A percentile compares a stretch with the other conserved stretches of the same genome.
phyloP scores from a whole-genome alignment of 2,797 vertebrate species.

The Labeo calbasu region DNA sequence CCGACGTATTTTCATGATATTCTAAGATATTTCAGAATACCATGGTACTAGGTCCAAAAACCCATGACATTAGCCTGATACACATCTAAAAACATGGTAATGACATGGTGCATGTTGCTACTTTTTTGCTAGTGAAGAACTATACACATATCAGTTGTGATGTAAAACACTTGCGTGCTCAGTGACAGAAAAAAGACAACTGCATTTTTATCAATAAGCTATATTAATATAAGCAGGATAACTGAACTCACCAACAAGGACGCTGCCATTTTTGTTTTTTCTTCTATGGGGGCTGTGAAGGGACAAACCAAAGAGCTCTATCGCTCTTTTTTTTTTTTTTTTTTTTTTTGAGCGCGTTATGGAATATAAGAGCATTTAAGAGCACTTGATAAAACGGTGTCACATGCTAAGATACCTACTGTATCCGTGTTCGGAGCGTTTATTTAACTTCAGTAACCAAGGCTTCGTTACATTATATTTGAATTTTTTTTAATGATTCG shows the following conservation, averaged over 20 bases:
- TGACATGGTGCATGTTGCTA: neutral
- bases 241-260: slow-evolving; percentile 62
- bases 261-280: slow-evolving; percentile 66
- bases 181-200: neutral
- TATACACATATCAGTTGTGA: too few species aligned
- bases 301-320: slow-evolving; percentile 36
- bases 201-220: neutral
- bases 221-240: neutral
- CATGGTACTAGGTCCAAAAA: neutral
- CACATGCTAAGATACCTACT: too few species aligned
- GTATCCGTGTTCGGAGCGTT: neutral
- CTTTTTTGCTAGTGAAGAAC: neutral
- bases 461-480: neutral
- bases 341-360: neutral
- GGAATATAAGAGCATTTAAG: neutral
- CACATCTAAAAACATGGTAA: neutral
- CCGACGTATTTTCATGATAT: neutral
- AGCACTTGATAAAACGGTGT: neutral
- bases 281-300: slow-evolving; percentile 9
- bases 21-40: neutral
- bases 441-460: neutral
- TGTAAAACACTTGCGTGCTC: neutral
- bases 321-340: neutral
- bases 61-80: neutral
- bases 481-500: neutral